Conservation (phyloP, 2,797 vertebrate genomes). For the Pogoniulus pusillus region DNA sequence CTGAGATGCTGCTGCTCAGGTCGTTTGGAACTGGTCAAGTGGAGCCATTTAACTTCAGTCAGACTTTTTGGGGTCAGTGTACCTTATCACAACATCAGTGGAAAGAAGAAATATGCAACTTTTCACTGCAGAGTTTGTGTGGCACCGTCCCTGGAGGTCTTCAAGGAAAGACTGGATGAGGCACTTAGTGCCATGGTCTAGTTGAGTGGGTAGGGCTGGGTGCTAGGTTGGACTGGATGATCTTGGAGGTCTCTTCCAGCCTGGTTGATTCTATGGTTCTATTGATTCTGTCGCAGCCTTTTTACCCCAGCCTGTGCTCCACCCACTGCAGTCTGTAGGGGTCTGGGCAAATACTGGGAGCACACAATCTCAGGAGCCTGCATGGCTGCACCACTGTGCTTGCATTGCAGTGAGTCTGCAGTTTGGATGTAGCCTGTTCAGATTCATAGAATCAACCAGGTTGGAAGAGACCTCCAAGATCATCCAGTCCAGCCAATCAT, state of each 20-base stretch:
- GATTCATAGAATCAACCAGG: too few relatives aligned
- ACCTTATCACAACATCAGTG: neutral
- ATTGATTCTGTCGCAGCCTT: neutral
- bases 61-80: neutral
- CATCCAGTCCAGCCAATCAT: too few relatives aligned
- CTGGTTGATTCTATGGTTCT: too few relatives aligned
- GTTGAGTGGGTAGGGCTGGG: too few relatives aligned
- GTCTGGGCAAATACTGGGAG: neutral
- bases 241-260: too few relatives aligned
- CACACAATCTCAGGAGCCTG: neutral
- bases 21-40: neutral
- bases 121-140: neutral
- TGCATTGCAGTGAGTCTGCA: neutral
- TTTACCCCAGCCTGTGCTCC: neutral
- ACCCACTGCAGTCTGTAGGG: neutral
- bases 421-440: neutral
- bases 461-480: too few relatives aligned
- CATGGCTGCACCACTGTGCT: rapidly evolving
- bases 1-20: neutral
- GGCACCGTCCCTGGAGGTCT: too few relatives aligned
- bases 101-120: neutral
- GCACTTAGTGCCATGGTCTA: too few relatives aligned
- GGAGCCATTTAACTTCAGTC: neutral
- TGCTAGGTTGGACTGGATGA: too few relatives aligned
- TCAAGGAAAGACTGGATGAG: too few relatives aligned